Evolutionary conservation across 1,140 invertebrate species (phyloP).

Genomic region (Limonius californicus): DNA sequence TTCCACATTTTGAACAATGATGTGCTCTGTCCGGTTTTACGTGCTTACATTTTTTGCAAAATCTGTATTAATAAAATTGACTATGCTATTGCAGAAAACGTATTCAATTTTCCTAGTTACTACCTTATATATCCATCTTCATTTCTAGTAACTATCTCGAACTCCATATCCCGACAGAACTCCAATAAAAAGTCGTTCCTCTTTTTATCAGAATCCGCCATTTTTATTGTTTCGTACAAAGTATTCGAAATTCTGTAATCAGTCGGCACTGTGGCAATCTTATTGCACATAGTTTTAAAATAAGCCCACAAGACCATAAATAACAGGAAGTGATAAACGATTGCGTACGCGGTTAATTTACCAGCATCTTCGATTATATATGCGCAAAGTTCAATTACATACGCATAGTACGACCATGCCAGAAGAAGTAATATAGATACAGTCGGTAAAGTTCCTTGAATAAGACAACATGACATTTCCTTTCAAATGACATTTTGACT

Average conservation of each 20-base stretch:
- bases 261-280: constrained; percentile 72
- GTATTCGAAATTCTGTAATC: neutral
- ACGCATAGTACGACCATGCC: constrained; percentile 98
- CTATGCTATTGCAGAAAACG: neutral
- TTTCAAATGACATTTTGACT: neutral
- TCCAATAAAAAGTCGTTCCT: neutral
- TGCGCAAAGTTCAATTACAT: constrained; percentile 87
- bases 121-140: neutral
- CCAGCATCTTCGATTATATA: constrained; percentile 62
- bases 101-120: neutral
- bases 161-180: neutral
- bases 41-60: constrained; percentile 35
- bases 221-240: neutral
- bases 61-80: constrained; percentile 25
- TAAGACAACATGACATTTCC: too few relatives aligned
- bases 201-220: neutral
- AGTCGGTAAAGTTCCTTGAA: too few relatives aligned
- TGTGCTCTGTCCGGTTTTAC: constrained; percentile 42
- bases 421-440: too few relatives aligned
- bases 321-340: constrained; percentile 85
- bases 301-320: constrained; percentile 91
- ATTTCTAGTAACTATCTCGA: neutral
- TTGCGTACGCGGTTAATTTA: constrained; percentile 67
- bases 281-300: constrained; percentile 88
- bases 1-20: constrained; percentile 41